Evolutionary conservation across 2,888 invertebrate species (phyloP).

Genomic region (Lomographa bimaculata): DNA sequence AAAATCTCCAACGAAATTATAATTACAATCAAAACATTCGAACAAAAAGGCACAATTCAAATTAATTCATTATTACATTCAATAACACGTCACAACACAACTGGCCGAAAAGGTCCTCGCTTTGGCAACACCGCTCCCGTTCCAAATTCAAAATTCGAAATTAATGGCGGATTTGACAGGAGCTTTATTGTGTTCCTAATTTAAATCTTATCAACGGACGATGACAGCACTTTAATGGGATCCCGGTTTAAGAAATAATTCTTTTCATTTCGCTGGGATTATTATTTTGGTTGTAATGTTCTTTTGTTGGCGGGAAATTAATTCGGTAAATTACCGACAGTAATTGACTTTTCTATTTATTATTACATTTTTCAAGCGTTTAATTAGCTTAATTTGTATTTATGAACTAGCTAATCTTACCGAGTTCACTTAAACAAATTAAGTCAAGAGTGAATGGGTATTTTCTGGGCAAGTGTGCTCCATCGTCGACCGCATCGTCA

Average conservation of each 20-base stretch:
- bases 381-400: no score
- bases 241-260: constrained; percentile 70
- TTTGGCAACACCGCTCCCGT: constrained; percentile 63
- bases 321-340: constrained; percentile 35
- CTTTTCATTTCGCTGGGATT: constrained; percentile 50
- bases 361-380: no score
- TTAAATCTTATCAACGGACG: constrained; percentile 81
- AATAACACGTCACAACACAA: constrained; percentile 17
- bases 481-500: no score
- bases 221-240: constrained; percentile 82
- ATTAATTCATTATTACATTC: constrained; percentile 18
- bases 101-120: constrained; percentile 25
- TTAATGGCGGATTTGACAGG: constrained; percentile 83
- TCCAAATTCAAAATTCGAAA: constrained; percentile 76
- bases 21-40: constrained; percentile 1
- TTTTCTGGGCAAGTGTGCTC: no score
- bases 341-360: constrained; percentile 35
- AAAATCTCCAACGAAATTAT: no score
- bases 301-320: constrained; percentile 47
- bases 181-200: constrained; percentile 80
- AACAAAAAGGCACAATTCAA: constrained; percentile 1
- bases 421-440: no score
- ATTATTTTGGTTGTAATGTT: constrained; percentile 44
- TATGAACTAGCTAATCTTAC: no score
- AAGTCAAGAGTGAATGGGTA: no score